Evolutionary conservation across 1,140 invertebrate species (phyloP).

Genomic region (Saccostrea glomerata): DNA sequence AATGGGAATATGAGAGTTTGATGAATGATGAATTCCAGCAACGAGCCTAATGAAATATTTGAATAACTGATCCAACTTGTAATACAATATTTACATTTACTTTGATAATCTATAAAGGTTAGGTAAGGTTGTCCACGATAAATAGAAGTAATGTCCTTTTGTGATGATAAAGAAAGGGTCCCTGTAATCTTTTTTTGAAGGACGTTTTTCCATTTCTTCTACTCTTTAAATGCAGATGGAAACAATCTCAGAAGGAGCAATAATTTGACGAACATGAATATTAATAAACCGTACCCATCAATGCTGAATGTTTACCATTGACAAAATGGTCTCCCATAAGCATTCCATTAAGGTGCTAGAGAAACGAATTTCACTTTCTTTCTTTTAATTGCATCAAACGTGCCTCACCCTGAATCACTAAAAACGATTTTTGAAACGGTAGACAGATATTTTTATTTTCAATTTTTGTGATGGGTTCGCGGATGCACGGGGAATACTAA

Average conservation of each 20-base stretch:
- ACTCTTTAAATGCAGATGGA: neutral
- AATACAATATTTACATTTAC: conserved; percentile 1
- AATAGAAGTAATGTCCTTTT: neutral
- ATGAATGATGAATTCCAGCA: neutral
- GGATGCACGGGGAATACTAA: neutral
- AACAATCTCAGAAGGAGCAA: neutral
- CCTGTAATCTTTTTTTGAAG: neutral
- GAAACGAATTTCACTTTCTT: neutral
- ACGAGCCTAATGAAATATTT: neutral
- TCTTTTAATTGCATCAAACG: neutral
- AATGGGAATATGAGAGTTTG: conserved; percentile 13
- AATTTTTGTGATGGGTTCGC: neutral
- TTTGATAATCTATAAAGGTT: conserved; percentile 18
- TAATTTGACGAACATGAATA: neutral
- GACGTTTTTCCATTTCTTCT: neutral
- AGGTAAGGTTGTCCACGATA: neutral
- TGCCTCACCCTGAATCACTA: neutral
- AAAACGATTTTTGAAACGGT: neutral
- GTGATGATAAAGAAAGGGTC: neutral
- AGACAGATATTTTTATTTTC: neutral
- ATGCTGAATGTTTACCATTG: neutral
- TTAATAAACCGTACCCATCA: neutral
- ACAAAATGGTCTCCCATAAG: neutral
- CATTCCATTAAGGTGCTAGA: neutral
- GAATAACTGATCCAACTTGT: neutral